Evolutionary conservation across 2,797 vertebrate species (phyloP).

Genomic region (Discoglossus pictus): DNA sequence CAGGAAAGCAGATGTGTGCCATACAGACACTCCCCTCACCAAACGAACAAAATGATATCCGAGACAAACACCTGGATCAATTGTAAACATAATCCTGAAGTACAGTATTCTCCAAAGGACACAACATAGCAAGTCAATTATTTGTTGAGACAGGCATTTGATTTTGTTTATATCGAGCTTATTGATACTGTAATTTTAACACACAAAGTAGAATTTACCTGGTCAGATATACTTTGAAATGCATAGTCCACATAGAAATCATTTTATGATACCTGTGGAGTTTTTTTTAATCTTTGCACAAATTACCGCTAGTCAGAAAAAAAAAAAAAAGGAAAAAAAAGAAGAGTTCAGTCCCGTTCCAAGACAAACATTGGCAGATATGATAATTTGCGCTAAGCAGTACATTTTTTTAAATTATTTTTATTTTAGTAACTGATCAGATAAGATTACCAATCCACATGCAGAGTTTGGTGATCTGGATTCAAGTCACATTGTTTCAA

Average conservation of each 20-base stretch:
- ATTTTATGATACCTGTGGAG: conserved; percentile 58
- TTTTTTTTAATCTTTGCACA: conserved; percentile 71
- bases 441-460: conserved; percentile 79
- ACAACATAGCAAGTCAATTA: conserved; percentile 85
- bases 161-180: conserved; percentile 82
- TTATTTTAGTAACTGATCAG: conserved; percentile 36
- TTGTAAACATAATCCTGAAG: conserved; percentile 88
- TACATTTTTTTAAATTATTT: conserved; percentile 60
- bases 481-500: conserved; percentile 53
- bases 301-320: conserved; percentile 74
- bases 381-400: conserved; percentile 63
- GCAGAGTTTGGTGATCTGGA: conserved; percentile 75
- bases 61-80: conserved; percentile 81
- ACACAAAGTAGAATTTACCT: conserved; percentile 83
- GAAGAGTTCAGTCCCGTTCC: conserved; percentile 71
- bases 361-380: conserved; percentile 73
- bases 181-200: conserved; percentile 91
- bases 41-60: conserved; percentile 68
- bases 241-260: conserved; percentile 76
- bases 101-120: conserved; percentile 81
- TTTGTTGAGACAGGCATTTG: conserved; percentile 79
- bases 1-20: not conserved
- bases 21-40: not conserved
- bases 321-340: conserved; percentile 61
- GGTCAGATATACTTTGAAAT: conserved; percentile 80